Evolutionary conservation across 2,113 vertebrate genomes (phyloP).

Genomic region (Plecturocebus donacophilus): DNA sequence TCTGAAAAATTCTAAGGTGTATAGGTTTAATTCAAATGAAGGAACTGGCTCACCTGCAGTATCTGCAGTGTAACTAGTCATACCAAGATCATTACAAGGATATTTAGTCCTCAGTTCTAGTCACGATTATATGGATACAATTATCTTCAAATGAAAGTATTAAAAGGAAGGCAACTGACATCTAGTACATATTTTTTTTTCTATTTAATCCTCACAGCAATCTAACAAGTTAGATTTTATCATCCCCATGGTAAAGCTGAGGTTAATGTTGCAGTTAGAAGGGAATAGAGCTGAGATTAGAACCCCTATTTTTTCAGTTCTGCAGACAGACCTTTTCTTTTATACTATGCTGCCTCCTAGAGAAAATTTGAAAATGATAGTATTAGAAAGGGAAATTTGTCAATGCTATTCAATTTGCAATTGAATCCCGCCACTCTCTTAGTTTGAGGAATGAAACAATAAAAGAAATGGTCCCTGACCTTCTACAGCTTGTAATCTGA

Average conservation of each 20-base stretch:
- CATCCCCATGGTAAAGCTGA: not conserved
- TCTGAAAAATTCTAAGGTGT: not conserved
- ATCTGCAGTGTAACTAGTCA: not conserved
- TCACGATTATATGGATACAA: not conserved
- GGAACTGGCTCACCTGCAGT: not conserved
- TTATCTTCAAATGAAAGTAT: not conserved
- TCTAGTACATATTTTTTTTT: not conserved
- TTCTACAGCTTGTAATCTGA: conserved; percentile 60
- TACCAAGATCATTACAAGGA: not conserved
- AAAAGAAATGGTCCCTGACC: conserved; percentile 67
- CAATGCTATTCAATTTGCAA: not conserved
- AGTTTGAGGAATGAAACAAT: conserved; percentile 36
- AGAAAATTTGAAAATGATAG: not conserved
- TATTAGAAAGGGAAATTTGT: not conserved
- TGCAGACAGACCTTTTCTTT: not conserved
- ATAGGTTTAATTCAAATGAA: not conserved
- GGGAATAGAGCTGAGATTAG: conserved; percentile 19
- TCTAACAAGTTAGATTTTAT: not conserved
- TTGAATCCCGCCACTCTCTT: conserved; percentile 2
- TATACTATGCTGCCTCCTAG: conserved; percentile 64
- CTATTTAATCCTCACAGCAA: not conserved
- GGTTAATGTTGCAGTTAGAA: not conserved
- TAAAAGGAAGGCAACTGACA: not conserved
- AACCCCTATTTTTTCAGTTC: not conserved
- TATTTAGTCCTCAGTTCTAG: not conserved